A percentile compares a stretch with the other conserved stretches of the same genome.
phyloP scores from a whole-genome alignment of 2,113 vertebrate genomes.

The Ptyas mucosa region DNA sequence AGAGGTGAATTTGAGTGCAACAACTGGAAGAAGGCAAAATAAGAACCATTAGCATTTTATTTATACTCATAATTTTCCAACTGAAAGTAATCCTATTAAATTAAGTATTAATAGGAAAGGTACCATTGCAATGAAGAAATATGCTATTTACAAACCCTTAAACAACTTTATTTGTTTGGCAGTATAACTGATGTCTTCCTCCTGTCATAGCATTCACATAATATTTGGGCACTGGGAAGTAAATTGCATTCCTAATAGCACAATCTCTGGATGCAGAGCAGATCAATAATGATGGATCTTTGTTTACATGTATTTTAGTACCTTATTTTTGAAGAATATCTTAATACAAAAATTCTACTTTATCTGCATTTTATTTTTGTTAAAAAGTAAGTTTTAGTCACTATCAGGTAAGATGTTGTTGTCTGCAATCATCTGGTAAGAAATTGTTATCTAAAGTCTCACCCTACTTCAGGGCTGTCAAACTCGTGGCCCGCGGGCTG shows the following conservation, averaged over 20 bases:
- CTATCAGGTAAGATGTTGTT: neutral
- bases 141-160: neutral
- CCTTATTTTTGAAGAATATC: neutral
- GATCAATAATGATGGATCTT: neutral
- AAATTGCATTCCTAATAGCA: conserved; percentile 31
- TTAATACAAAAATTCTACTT: neutral
- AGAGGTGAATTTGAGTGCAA: neutral
- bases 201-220: conserved; percentile 23
- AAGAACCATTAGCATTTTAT: neutral
- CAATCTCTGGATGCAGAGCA: neutral
- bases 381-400: neutral
- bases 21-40: neutral
- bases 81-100: neutral
- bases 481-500: too few species aligned
- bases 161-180: conserved; percentile 13
- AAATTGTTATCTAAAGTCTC: neutral
- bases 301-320: neutral
- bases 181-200: neutral
- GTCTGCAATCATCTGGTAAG: neutral
- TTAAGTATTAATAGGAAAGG: neutral
- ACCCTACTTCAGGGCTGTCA: neutral
- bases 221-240: conserved; percentile 3
- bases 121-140: neutral
- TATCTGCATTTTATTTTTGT: neutral
- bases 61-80: neutral